A percentile compares a stretch with the other conserved stretches of the same genome.
phyloP scores from a whole-genome alignment of 2,113 vertebrate species.

The Corythoichthys intestinalis region DNA sequence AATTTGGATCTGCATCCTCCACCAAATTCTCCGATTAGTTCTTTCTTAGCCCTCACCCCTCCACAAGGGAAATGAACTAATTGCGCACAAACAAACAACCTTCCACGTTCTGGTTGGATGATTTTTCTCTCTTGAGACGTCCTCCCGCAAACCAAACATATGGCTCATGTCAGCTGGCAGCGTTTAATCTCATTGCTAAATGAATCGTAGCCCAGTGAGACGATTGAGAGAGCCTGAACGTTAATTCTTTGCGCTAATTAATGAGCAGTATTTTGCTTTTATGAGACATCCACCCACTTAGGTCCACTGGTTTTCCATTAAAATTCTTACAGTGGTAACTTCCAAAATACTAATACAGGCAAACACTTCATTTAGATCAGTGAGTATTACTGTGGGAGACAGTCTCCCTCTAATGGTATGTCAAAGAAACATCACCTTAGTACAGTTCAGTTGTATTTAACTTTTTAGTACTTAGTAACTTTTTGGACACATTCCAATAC shows the following conservation, averaged over 20 bases:
- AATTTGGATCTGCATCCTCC: not conserved
- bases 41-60: not conserved
- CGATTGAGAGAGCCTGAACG: slow-evolving; percentile 5
- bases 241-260: slow-evolving; percentile 10
- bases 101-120: not conserved
- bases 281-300: not conserved
- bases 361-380: slow-evolving; percentile 4
- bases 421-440: not conserved
- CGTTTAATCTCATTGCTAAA: not conserved
- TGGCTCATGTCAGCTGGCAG: slow-evolving; percentile 3
- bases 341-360: slow-evolving; percentile 31
- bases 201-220: slow-evolving; percentile 5
- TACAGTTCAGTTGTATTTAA: not conserved
- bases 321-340: slow-evolving; percentile 21
- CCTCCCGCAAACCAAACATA: slow-evolving; percentile 1
- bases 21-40: not conserved
- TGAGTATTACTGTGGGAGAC: not conserved
- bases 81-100: slow-evolving; percentile 3
- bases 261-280: not conserved
- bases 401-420: not conserved
- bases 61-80: not conserved
- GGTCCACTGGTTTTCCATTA: slow-evolving; percentile 16
- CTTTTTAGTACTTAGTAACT: not conserved
- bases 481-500: not conserved
- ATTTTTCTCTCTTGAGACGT: slow-evolving; percentile 7